Base-by-base conservation (phyloP, 2,888 invertebrate genomes). In the Limnephilus rhombicus region DNA sequence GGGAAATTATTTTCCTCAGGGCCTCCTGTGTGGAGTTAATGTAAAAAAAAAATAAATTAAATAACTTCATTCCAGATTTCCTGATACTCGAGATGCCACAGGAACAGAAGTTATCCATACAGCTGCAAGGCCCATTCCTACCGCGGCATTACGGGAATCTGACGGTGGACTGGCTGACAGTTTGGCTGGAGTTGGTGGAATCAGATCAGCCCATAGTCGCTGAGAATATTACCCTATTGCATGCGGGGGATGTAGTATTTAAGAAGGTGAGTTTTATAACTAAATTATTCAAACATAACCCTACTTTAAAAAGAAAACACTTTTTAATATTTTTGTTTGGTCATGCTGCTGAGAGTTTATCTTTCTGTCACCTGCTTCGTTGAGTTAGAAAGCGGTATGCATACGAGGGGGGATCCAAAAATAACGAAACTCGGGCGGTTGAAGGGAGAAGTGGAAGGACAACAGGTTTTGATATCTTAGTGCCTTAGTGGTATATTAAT, bases 111-210 rank as follows among this genome's bases (percentile, higher is more conserved):
- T 85, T 96, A 0, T 93, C 94, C 0, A 88, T 96, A 0, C 94
- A 94, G 45, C 92, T 96, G 2, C 95, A 95, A 0, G 96, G 96
- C 0, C 96, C 96, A 0, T 96, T 96, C 91, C 82, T 96, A 1
- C 94, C 95, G 0, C 95, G 96, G 85, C 95, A 96, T 5, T 95
- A 95, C 85, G 91, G 95, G 12, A 95, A 96, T 87, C 93, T 94
- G 4, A 95, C 95, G 34, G 94, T 94, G n/a, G 85, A 93, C 29
- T 93, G 93, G 4, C 92, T 92, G 0, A 93, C 94, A 5, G 91
- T 94, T 2, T 94, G 94, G 92, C 94, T 96, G 94, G 94, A 95
- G 1, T 94, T 96, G 0, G 96, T 95, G 95, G 86, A 96, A 2
- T 95, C 95, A 91, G 94, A 94, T 29, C 94, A 94, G 94, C 85